Evolutionary conservation across 1,140 invertebrate genomes (phyloP).

Genomic region (Samia ricini): DNA sequence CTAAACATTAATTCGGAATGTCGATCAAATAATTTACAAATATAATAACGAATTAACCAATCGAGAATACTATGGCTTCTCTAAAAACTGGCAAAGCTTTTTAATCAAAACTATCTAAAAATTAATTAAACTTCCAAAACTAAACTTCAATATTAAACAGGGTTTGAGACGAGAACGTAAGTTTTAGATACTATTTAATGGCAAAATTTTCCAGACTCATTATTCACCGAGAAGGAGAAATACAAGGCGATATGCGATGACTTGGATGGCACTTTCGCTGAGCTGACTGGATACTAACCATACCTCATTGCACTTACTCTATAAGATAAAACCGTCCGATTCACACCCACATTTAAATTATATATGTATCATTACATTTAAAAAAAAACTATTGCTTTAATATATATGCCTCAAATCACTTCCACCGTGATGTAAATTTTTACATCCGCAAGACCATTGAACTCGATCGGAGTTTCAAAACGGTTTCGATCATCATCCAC

Average conservation of each 20-base stretch:
- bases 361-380: constrained; percentile 15
- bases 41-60: constrained; percentile 34
- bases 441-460: neutral
- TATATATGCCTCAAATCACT: neutral
- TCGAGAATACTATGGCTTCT: constrained; percentile 52
- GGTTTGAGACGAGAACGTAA: constrained; percentile 12
- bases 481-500: neutral
- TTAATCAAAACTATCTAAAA: constrained; percentile 40
- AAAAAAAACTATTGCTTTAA: neutral
- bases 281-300: constrained; percentile 90
- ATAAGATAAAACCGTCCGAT: constrained; percentile 60
- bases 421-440: neutral
- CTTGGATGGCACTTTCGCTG: constrained; percentile 97
- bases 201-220: constrained; percentile 70
- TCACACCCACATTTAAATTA: constrained; percentile 31
- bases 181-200: constrained; percentile 50
- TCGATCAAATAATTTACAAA: neutral
- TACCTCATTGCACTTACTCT: constrained; percentile 57
- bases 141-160: neutral
- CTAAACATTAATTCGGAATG: constrained; percentile 23
- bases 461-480: neutral
- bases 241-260: constrained; percentile 98
- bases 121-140: constrained; percentile 29
- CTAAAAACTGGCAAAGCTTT: constrained; percentile 35
- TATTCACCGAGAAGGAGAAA: constrained; percentile 95